Conservation (phyloP, 2,113 vertebrate species). For the Ceratotherium simum region DNA sequence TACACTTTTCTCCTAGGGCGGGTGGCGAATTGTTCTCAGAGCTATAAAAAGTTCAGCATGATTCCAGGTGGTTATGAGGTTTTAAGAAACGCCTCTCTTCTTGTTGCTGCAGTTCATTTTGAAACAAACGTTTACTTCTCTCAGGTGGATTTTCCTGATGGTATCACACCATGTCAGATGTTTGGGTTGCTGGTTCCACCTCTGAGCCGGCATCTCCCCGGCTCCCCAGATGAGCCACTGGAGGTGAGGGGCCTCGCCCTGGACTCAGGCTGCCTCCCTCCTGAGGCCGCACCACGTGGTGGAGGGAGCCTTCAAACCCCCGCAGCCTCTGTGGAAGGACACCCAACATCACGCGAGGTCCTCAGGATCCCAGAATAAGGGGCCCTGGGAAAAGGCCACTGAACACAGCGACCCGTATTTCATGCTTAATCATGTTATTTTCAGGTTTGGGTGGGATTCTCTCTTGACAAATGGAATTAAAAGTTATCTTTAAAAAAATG, state of each 20-base stretch:
- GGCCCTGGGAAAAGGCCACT: background rate
- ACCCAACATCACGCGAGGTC: accelerated
- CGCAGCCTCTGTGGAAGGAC: background rate
- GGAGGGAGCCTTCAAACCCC: background rate
- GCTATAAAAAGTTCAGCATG: background rate
- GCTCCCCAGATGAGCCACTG: too few relatives aligned
- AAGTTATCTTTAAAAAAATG: background rate
- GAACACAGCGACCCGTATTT: background rate
- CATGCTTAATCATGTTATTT: background rate
- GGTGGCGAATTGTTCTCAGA: background rate
- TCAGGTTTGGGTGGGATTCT: background rate
- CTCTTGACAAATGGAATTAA: background rate
- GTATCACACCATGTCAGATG: background rate
- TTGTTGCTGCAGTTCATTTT: background rate
- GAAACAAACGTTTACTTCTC: background rate
- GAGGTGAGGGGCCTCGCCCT: background rate
- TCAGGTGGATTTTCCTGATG: background rate
- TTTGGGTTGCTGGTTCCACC: background rate
- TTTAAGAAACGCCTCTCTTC: background rate
- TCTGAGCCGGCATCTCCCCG: background rate
- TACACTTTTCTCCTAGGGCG: background rate
- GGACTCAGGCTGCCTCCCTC: background rate
- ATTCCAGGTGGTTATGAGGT: background rate
- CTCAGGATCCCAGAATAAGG: background rate
- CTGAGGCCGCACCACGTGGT: accelerated